Percentiles rank a stretch among this genome's conserved stretches.
These are phyloP conservation scores for Bombus impatiens DNA, from an alignment of 1,140 invertebrate species.

Conservation along the genomic window DNA sequence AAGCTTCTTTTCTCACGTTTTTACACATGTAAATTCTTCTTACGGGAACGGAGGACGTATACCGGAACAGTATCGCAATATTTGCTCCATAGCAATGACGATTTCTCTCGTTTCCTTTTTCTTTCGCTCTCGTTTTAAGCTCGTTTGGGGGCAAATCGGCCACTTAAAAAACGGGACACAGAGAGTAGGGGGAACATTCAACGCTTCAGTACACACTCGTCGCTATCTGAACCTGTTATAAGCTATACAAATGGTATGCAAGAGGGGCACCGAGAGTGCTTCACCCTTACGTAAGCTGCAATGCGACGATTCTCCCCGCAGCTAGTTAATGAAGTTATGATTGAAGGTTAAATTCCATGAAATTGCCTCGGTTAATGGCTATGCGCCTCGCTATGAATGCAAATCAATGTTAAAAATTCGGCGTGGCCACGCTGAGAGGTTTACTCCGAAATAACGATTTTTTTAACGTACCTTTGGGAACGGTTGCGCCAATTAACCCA, in stretches of 20 bases:
- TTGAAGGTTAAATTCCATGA: slow-evolving; percentile 80
- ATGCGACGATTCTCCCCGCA: slow-evolving; percentile 28
- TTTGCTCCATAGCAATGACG: neutral
- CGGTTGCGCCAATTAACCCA: slow-evolving; percentile 10
- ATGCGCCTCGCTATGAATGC: slow-evolving; percentile 54
- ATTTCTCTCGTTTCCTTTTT: slow-evolving; percentile 30
- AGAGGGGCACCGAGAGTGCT: slow-evolving; percentile 39
- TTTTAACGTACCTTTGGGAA: slow-evolving; percentile 27
- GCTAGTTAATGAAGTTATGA: slow-evolving; percentile 79
- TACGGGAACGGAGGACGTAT: no score
- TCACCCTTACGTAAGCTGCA: slow-evolving; percentile 47
- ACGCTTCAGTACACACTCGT: slow-evolving; percentile 49
- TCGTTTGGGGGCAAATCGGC: slow-evolving; percentile 14
- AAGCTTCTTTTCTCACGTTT: slow-evolving; percentile 28
- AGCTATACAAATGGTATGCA: slow-evolving; percentile 77
- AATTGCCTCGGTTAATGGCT: slow-evolving; percentile 76
- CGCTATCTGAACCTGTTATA: slow-evolving; percentile 75
- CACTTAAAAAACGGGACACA: slow-evolving; percentile 37
- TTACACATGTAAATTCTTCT: slow-evolving; percentile 2
- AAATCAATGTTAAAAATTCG: slow-evolving; percentile 65
- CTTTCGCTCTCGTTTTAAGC: slow-evolving; percentile 35
- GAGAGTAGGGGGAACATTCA: neutral
- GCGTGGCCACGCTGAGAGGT: neutral
- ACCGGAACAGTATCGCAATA: neutral
- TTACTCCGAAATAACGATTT: slow-evolving; percentile 38